Evolutionary conservation across 2,113 vertebrate genomes (phyloP).

Genomic region (Amphiprion percula): DNA sequence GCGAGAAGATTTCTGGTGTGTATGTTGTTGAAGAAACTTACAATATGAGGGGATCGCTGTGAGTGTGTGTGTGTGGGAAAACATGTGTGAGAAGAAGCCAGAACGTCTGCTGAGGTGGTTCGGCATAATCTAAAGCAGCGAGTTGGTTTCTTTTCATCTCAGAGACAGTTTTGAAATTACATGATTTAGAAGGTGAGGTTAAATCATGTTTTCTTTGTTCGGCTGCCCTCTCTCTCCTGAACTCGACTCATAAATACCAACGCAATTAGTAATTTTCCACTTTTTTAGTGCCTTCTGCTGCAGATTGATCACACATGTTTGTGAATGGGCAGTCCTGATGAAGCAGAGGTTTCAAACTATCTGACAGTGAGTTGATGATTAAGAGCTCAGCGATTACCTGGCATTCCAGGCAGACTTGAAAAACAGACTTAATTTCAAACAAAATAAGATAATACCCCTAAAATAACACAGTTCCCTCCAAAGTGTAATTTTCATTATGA

Average conservation of each 20-base stretch:
- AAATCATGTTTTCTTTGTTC: slow-evolving; percentile 28
- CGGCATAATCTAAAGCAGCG: not conserved
- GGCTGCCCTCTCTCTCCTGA: not conserved
- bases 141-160: slow-evolving; percentile 17
- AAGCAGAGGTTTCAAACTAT: not conserved
- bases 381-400: not conserved
- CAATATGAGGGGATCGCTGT: not conserved
- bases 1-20: not conserved
- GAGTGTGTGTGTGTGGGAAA: slow-evolving; percentile 30
- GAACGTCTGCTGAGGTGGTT: slow-evolving; percentile 8
- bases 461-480: too few species aligned
- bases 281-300: slow-evolving; percentile 28
- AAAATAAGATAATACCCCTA: not conserved
- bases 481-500: too few species aligned
- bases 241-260: slow-evolving; percentile 43
- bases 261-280: slow-evolving; percentile 53
- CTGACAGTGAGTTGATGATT: not conserved
- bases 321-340: slow-evolving; percentile 2
- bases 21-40: not conserved
- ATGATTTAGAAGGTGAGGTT: slow-evolving; percentile 29
- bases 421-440: not conserved
- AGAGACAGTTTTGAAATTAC: slow-evolving; percentile 29
- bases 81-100: slow-evolving; percentile 5
- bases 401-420: not conserved
- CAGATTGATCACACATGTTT: slow-evolving; percentile 55